Evolutionary conservation across 2,113 vertebrate genomes (phyloP).

Genomic region (Menidia beryllina): DNA sequence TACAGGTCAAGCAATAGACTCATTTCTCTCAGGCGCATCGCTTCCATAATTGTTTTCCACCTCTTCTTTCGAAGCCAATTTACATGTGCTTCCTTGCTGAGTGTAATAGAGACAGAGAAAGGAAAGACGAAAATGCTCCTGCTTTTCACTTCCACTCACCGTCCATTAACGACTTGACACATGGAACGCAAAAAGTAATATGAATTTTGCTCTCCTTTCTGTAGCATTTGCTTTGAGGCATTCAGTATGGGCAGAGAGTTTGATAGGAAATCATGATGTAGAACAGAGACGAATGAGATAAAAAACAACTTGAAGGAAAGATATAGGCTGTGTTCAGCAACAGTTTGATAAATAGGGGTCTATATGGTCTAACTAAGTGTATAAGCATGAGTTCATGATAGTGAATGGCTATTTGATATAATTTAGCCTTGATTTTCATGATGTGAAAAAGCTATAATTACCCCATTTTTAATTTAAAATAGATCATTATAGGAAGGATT

Average conservation of each 20-base stretch:
- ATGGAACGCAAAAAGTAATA: slow-evolving; percentile 74
- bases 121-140: slow-evolving; percentile 72
- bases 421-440: slow-evolving; percentile 2
- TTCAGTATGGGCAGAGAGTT: slow-evolving; percentile 64
- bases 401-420: not conserved
- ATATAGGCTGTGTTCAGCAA: slow-evolving; percentile 17
- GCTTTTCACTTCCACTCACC: slow-evolving; percentile 82
- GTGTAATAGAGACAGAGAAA: slow-evolving; percentile 70
- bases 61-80: slow-evolving; percentile 82
- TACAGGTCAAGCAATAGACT: slow-evolving; percentile 83
- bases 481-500: not conserved
- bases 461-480: not conserved
- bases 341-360: slow-evolving; percentile 16
- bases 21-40: slow-evolving; percentile 79
- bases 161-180: slow-evolving; percentile 77
- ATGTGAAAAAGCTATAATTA: not conserved
- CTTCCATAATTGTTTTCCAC: slow-evolving; percentile 85
- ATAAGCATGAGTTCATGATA: not conserved
- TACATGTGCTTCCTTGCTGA: slow-evolving; percentile 73
- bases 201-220: slow-evolving; percentile 71
- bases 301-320: slow-evolving; percentile 41
- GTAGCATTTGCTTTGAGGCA: slow-evolving; percentile 75
- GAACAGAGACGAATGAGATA: slow-evolving; percentile 43
- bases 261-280: slow-evolving; percentile 55
- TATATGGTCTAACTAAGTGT: slow-evolving; percentile 3